phyloP scores from a whole-genome alignment of 2,888 invertebrate genomes.

The Synanthedon vespiformis region DNA sequence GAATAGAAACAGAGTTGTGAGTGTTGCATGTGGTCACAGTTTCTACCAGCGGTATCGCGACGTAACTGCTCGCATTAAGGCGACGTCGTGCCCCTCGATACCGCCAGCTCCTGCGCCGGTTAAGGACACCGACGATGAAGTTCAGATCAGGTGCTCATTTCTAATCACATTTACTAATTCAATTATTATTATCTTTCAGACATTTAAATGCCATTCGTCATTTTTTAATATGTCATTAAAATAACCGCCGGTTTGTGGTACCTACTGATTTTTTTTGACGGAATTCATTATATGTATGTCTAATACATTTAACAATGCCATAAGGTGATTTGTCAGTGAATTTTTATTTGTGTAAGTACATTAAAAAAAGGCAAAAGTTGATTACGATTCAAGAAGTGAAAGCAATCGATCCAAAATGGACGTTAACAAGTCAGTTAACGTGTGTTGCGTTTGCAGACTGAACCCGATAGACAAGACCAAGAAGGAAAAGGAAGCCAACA shows the following conservation, averaged over 20 bases:
- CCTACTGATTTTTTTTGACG: too few relatives aligned
- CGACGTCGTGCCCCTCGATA: conserved; percentile 83
- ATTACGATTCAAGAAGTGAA: too few relatives aligned
- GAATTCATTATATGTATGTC: too few relatives aligned
- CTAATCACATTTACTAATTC: not conserved
- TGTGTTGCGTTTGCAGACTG: conserved; percentile 19
- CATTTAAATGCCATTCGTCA: not conserved
- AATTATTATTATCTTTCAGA: not conserved
- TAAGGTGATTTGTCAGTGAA: too few relatives aligned
- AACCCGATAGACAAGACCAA: conserved; percentile 26
- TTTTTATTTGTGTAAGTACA: too few relatives aligned
- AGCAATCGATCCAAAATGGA: too few relatives aligned
- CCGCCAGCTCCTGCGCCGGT: conserved; percentile 67
- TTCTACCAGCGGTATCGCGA: conserved; percentile 91
- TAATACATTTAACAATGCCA: too few relatives aligned
- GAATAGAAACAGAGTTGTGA: not conserved
- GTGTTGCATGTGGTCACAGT: conserved; percentile 60
- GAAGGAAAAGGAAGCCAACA: conserved; percentile 43
- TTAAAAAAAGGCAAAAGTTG: too few relatives aligned
- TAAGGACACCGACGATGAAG: conserved; percentile 52
- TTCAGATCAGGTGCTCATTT: conserved; percentile 56
- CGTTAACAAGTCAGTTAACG: too few relatives aligned
- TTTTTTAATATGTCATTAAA: too few relatives aligned
- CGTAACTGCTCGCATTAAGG: conserved; percentile 90
- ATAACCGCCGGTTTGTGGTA: too few relatives aligned